These are phyloP conservation scores for Cephus cinctus DNA, from an alignment of 1,140 invertebrate genomes.

Conservation along the genomic window DNA sequence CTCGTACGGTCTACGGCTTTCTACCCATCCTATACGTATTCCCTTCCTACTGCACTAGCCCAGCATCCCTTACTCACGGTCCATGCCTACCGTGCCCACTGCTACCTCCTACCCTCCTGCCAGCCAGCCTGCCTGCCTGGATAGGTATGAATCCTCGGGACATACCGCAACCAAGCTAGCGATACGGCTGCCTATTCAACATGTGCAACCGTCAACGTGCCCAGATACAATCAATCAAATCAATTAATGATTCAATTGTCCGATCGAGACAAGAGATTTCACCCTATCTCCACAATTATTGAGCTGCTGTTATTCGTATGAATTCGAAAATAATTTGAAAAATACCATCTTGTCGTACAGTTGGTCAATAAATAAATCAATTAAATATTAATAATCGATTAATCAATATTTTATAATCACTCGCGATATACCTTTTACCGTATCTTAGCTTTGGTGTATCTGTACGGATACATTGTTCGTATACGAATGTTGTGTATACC, in stretches of 20 bases:
- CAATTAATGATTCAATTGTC: slow-evolving; percentile 51
- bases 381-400: no score
- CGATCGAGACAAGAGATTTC: slow-evolving; percentile 29
- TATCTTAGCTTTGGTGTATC: not conserved
- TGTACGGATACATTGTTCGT: slow-evolving; percentile 38
- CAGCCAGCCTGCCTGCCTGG: no score
- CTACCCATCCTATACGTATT: not conserved
- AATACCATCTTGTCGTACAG: no score
- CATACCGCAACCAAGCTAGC: slow-evolving; percentile 33
- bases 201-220: slow-evolving; percentile 51
- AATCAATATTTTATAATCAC: no score
- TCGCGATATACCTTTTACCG: no score
- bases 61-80: not conserved
- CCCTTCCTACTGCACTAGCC: not conserved
- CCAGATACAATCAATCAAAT: slow-evolving; percentile 51
- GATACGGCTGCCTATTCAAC: slow-evolving; percentile 48
- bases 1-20: no score
- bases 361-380: no score
- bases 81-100: not conserved
- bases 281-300: no score
- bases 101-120: no score
- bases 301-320: no score
- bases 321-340: no score
- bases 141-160: slow-evolving; percentile 44
- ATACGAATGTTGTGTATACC: no score